A percentile compares a stretch with the other conserved stretches of the same genome.
phyloP scores from a whole-genome alignment of 2,797 vertebrate genomes.

The Sebastes matsubarae region DNA sequence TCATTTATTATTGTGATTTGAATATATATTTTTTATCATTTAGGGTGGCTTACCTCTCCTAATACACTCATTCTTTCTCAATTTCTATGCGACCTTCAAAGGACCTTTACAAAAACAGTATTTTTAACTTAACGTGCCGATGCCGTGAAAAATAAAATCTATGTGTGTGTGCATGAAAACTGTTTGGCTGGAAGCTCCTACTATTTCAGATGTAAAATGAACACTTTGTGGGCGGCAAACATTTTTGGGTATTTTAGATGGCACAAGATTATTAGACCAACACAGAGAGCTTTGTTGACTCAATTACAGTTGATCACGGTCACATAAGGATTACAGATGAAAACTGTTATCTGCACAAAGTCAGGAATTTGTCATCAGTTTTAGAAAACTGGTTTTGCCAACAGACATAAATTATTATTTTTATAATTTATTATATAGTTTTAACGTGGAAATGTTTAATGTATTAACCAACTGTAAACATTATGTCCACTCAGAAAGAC shows the following conservation, averaged over 20 bases:
- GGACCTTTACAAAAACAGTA: background rate
- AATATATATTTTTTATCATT: background rate
- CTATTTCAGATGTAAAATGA: background rate
- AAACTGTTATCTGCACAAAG: background rate
- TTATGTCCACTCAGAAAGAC: constrained; percentile 8
- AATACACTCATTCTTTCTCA: background rate
- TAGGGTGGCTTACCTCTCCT: background rate
- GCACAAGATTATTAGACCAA: constrained; percentile 10
- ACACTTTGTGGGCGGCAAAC: background rate
- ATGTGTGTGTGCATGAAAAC: background rate
- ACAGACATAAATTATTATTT: background rate
- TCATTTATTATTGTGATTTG: background rate
- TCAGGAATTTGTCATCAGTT: background rate
- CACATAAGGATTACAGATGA: constrained; percentile 5
- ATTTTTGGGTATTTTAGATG: background rate
- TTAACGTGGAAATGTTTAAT: background rate
- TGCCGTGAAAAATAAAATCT: background rate
- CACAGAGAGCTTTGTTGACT: constrained; percentile 13
- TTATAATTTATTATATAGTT: background rate
- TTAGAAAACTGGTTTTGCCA: background rate
- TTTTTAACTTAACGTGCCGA: background rate
- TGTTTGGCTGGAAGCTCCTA: background rate
- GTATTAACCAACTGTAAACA: background rate
- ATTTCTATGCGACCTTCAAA: background rate
- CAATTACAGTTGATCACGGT: background rate